Evolutionary conservation across 2,888 invertebrate species (phyloP).

Genomic region (Argynnis bischoffii): DNA sequence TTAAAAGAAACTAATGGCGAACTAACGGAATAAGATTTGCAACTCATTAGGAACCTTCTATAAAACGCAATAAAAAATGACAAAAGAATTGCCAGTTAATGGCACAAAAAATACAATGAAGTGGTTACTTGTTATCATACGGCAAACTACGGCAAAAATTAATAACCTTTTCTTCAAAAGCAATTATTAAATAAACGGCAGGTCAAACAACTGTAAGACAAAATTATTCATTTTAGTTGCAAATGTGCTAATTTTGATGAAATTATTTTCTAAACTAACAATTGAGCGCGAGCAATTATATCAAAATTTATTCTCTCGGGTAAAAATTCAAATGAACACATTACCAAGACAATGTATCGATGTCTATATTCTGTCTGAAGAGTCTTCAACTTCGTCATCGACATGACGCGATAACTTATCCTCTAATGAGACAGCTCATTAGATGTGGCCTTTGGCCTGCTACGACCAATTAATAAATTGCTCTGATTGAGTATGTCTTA

Average conservation of each 20-base stretch:
- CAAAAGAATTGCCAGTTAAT: background rate
- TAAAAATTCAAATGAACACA: background rate
- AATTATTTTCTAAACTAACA: too few species aligned
- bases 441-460: conserved; percentile 22
- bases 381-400: background rate
- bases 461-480: conserved; percentile 14
- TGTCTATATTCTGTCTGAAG: conserved; percentile 4
- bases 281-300: too few species aligned
- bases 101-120: background rate
- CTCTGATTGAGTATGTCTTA: conserved; percentile 7
- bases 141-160: too few species aligned
- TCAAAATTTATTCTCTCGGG: background rate
- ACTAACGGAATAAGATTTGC: conserved; percentile 14
- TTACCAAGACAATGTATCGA: background rate
- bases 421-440: conserved; percentile 19
- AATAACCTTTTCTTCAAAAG: too few species aligned
- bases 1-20: conserved; percentile 4
- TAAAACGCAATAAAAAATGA: background rate
- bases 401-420: conserved; percentile 11
- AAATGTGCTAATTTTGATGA: too few species aligned
- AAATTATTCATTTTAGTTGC: too few species aligned
- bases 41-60: conserved; percentile 8
- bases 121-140: too few species aligned
- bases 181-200: too few species aligned
- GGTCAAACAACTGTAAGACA: too few species aligned